A percentile compares a stretch with the other conserved stretches of the same genome.
These are phyloP conservation scores for Micropterix aruncella DNA, from an alignment of 2,888 invertebrate genomes.

Conservation along the genomic window DNA sequence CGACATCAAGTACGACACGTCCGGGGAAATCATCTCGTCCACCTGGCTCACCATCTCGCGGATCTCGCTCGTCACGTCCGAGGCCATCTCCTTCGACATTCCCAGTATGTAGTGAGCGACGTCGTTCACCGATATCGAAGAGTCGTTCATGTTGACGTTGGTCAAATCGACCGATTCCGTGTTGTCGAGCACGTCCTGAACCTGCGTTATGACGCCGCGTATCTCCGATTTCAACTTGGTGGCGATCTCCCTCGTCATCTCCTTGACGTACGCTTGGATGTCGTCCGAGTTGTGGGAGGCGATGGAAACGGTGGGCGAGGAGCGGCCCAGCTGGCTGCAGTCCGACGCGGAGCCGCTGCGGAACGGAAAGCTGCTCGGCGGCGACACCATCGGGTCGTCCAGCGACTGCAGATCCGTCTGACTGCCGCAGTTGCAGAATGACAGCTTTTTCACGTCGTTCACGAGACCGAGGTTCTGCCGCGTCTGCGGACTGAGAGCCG, in stretches of 20 bases:
- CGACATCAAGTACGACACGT: constrained; percentile 16
- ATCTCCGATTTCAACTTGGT: constrained; percentile 74
- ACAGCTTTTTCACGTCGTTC: constrained; percentile 28
- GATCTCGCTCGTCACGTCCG: constrained; percentile 65
- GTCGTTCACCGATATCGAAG: constrained; percentile 58
- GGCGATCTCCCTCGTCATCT: constrained; percentile 64
- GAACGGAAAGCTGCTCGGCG: constrained; percentile 30
- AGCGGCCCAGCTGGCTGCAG: constrained; percentile 37
- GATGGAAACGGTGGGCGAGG: constrained; percentile 40
- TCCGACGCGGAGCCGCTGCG: constrained; percentile 39
- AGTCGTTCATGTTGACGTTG: constrained; percentile 36
- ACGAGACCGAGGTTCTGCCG: constrained; percentile 48
- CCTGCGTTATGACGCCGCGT: constrained; percentile 63
- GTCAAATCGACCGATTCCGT: constrained; percentile 44
- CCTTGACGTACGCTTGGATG: constrained; percentile 60
- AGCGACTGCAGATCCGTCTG: constrained; percentile 56
- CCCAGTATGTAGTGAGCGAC: constrained; percentile 68
- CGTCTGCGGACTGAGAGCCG: constrained; percentile 45
- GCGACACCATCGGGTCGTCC: constrained; percentile 38
- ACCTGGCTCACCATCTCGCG: constrained; percentile 60
- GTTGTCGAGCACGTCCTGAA: constrained; percentile 64
- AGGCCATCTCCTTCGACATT: constrained; percentile 64
- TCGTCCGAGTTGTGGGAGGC: constrained; percentile 45
- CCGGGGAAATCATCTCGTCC: constrained; percentile 49
- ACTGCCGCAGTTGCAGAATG: constrained; percentile 57